Evolutionary conservation across 2,888 invertebrate genomes (phyloP), one percentile per base, ranked within the genome.

Genomic region (Tipula unca): DNA sequence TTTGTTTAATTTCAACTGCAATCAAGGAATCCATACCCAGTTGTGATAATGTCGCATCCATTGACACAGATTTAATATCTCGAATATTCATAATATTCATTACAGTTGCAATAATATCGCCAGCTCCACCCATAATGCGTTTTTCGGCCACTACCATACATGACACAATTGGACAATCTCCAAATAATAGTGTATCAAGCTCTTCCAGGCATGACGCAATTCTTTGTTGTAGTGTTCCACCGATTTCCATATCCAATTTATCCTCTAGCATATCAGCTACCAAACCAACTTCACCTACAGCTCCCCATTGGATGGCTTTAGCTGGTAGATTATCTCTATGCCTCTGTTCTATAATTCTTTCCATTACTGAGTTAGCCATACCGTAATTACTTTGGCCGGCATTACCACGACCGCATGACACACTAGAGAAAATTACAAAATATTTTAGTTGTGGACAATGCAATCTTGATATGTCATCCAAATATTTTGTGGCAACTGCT

Each of bases 11-110:
- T 91, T 99, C 98, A 0, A 98, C 97, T 0, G 97, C 97, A 97
- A 98, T 98, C 92, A 99, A 94, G 0, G 98, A 98, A 91, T 99
- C 98, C 94, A 99, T 96, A 39, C 99, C 99, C 87, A 99, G 92
- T 89, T 99, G 98, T 0, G 97, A 96, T 1, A 99, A 91, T 0
- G 95, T 32, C 3, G 32, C 32, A 32, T 32, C 32, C 3, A 32
- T 32, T 32, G 32, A 32, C 6, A 32, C 1, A 0, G 93, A 93
- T 90, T 94, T 96, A 89, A 94, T 90, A 88, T 95, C 95, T 88
- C 93, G 92, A 87, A 95, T 92, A 87, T 93, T 93, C 92, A 94
- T 93, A 84, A 94, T 93, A 88, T 94, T 93, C 86, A 94, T 92
- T 1, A 96, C 94, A 29, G 95, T 93, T 87, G 95, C 95, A 0